Percentiles rank a stretch among this genome's conserved stretches.
Evolutionary conservation across 2,797 vertebrate genomes (phyloP).

Genomic region (Enteromius trimaculatus): DNA sequence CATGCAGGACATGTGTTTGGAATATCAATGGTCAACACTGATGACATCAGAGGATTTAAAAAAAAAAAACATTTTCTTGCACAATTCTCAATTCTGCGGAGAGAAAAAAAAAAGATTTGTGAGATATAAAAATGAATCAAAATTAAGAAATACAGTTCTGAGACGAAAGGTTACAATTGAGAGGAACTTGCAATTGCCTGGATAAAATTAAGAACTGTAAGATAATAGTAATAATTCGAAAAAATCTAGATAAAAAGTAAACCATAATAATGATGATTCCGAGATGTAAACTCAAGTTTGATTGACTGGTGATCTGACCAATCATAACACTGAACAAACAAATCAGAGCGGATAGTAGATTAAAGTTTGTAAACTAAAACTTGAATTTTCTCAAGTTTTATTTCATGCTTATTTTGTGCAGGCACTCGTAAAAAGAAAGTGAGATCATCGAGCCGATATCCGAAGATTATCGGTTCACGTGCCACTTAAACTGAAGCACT

Average conservation of each 20-base stretch:
- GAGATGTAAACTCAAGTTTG: not conserved
- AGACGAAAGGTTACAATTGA: not conserved
- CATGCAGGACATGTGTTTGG: conserved; percentile 9
- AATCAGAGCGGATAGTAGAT: not conserved
- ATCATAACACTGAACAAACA: not conserved
- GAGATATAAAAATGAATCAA: not conserved
- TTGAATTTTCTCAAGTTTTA: not conserved
- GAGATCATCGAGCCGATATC: no score
- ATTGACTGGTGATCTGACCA: not conserved
- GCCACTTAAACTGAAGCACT: not conserved
- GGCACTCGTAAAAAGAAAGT: not conserved
- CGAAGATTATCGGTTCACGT: no score
- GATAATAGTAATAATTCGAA: not conserved
- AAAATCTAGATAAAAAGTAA: no score
- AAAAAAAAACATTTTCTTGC: not conserved
- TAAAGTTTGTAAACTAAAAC: not conserved
- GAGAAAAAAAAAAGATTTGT: not conserved
- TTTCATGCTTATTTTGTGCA: not conserved
- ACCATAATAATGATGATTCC: not conserved
- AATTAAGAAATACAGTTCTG: not conserved
- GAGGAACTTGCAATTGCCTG: not conserved
- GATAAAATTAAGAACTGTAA: not conserved
- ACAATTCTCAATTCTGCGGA: not conserved
- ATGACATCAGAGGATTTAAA: not conserved
- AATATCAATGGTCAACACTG: not conserved